These are phyloP conservation scores for Jaculus jaculus DNA, from an alignment of 2,113 vertebrate genomes.

Conservation along the genomic window DNA sequence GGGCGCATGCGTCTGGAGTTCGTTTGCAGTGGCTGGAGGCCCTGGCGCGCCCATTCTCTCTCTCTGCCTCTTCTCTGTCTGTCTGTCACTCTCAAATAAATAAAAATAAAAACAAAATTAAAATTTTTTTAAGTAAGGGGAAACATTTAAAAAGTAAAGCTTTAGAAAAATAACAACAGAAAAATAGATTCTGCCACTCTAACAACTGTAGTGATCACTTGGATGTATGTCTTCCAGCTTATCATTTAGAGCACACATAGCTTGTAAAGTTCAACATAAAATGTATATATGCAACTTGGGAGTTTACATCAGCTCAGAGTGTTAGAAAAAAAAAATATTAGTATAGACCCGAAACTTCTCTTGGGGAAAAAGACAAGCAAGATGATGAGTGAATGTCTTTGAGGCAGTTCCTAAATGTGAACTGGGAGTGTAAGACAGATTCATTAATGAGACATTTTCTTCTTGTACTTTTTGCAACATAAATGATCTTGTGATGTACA, in stretches of 20 bases:
- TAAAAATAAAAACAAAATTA: too few relatives aligned
- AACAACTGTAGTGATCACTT: not conserved
- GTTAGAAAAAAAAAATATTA: constrained; percentile 29
- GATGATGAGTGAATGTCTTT: not conserved
- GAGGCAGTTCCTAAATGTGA: not conserved
- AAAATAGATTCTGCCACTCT: not conserved
- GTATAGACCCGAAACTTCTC: not conserved
- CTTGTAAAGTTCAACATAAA: constrained; percentile 48
- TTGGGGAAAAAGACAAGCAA: not conserved
- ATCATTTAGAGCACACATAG: not conserved
- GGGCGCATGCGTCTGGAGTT: too few relatives aligned
- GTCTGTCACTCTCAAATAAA: too few relatives aligned
- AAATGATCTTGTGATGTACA: not conserved
- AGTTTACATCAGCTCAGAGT: not conserved
- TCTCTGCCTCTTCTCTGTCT: too few relatives aligned
- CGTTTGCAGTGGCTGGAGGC: too few relatives aligned
- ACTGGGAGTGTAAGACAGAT: not conserved
- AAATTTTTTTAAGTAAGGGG: not conserved
- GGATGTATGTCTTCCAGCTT: not conserved
- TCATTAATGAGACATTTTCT: constrained; percentile 28
- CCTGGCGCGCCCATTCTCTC: too few relatives aligned
- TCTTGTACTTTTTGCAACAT: not conserved
- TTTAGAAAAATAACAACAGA: not conserved
- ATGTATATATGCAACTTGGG: not conserved
- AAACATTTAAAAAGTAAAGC: constrained; percentile 16